Conservation (phyloP, 2,888 invertebrate species). For the Pegoplata infirma region DNA sequence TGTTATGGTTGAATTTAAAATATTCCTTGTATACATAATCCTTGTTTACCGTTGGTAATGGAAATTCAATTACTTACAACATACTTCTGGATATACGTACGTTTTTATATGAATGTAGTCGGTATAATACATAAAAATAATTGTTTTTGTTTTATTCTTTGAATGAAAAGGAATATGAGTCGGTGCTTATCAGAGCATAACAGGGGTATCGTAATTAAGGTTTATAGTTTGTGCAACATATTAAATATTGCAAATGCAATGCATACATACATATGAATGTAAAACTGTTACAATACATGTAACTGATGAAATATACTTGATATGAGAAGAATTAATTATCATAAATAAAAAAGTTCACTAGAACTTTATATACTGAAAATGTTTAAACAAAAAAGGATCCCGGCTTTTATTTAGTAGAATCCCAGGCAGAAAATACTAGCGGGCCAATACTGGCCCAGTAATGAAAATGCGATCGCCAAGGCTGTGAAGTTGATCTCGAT, state of each 20-base stretch:
- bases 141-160: not conserved
- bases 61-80: conserved; percentile 39
- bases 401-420: no score
- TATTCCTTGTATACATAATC: conserved; percentile 8
- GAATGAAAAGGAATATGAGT: conserved; percentile 6
- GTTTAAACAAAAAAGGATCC: no score
- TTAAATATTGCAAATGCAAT: not conserved
- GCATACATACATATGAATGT: not conserved
- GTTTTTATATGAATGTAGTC: not conserved
- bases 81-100: not conserved
- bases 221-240: not conserved
- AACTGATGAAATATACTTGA: not conserved
- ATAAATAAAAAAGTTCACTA: not conserved
- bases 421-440: no score
- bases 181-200: conserved; percentile 34
- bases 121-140: not conserved
- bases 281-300: not conserved
- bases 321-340: no score
- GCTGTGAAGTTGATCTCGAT: no score
- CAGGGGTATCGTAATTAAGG: conserved; percentile 23
- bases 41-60: conserved; percentile 25
- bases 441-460: no score
- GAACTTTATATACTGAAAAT: no score
- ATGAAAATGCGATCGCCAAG: no score
- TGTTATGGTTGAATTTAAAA: not conserved